Base-by-base conservation (phyloP, 2,888 invertebrate genomes). In the Yponomeuta malinellus region DNA sequence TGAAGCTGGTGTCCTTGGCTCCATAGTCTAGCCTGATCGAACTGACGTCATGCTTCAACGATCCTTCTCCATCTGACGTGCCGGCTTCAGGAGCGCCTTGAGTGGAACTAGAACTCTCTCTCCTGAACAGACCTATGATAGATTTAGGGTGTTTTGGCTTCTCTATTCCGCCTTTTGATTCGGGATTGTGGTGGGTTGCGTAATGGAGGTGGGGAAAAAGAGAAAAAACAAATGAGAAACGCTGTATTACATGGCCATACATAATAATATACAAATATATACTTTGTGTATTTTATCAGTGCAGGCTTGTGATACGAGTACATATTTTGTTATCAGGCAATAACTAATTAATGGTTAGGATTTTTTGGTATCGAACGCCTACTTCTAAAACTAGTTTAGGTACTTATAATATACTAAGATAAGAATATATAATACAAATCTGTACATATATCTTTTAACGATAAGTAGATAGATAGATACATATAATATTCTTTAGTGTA, bases 81-180 rank as follows among this genome's bases (percentile, higher is more conserved):
- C 91, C 91, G 71, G 92, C 87, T 67, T 93, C 93, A 43, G 84
- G 84, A 59, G 85, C 92, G 0, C 93, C 94, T 77, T 94, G 94
- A 71, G 94, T 94, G 0, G 96, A 96, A 78, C 95, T 94, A 76
- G 95, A 93, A 86, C 97, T 97, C 85, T 97, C 97, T 81, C 96
- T 94, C 81, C 97, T 94, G 91, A 97, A 97, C 75, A 97, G 94
- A 89, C 97, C 97, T 93, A 97, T 97, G 89, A 97, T 97, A 88
- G 97, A 97, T 90, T 96, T 96, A 78, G 95, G 94, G 90, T 94
- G 94, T 92, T 96, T 95, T 87, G 96, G 96, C 93, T 96, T 96
- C 89, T 96, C 96, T 88, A 97, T 95, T 81, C 97, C 97, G 92
- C 97, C 97, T 96, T 37, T 48, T 10, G 31, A 33, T 31, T 59